Evolutionary conservation across 2,113 vertebrate genomes (phyloP), one percentile per base, ranked within the genome.

Genomic region (Crotalus tigris): DNA sequence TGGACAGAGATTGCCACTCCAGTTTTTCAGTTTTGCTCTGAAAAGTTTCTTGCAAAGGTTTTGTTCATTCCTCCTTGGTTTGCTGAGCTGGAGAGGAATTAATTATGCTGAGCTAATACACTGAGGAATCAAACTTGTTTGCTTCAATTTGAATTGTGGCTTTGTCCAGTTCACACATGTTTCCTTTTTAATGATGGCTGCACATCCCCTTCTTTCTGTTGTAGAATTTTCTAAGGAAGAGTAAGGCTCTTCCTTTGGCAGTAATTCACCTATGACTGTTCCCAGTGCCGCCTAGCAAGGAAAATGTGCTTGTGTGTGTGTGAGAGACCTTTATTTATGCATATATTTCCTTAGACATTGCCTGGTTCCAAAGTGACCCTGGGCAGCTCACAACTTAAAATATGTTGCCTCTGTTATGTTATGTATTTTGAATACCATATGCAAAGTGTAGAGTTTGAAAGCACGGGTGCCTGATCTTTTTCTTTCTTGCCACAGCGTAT

Each of bases 401-500:
- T 44, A 21, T 81, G 69, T 19, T 33, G n/a, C 29, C 64, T 21
- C 33, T 21, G 3, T 69, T 33, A 26, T 51, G 49, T 51, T 51
- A 51, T 51, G 15, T 61, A 29, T 89, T n/a, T 81, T 58, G 92
- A 92, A 26, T 9, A 29, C 19, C 5, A 12, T 58, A 3, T 44
- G 49, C 53, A 24, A 81, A 55, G 9, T n/a, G 24, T 57, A 23
- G 8, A 10, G 2, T 64, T 92, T 51, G 11, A 53, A 64, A n/a
- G 0, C 24, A 44, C 11, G 24, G 54, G 13, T 19, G 33, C 53
- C 75, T 23, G 0, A 55, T 1, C 0, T 2, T 85, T 55, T 33
- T 10, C 33, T 93, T 5, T 96, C 19, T 95, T 69, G 87, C 19
- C 0, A 4, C 96, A 98, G 99, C 98, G 98, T 64, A 98, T 99